phyloP scores from a whole-genome alignment of 1,140 invertebrate species.

The Zaprionus davidi region DNA sequence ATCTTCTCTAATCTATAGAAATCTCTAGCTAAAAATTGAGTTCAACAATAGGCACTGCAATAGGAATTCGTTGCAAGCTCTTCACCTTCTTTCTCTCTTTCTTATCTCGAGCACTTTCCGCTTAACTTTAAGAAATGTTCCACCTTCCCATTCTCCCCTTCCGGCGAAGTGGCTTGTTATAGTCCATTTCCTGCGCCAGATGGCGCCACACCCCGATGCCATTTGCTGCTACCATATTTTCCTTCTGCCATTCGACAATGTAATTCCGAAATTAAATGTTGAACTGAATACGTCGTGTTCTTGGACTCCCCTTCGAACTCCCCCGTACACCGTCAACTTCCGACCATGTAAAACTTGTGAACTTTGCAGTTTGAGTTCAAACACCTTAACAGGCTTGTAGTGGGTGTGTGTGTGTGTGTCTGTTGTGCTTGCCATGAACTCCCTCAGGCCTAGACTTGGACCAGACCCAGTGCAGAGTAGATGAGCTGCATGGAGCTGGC shows the following conservation, averaged over 20 bases:
- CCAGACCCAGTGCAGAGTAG: slow-evolving; percentile 11
- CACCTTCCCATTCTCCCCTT: neutral
- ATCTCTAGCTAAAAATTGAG: neutral
- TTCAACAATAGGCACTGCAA: neutral
- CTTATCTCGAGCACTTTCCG: neutral
- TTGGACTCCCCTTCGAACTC: neutral
- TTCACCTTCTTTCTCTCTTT: neutral
- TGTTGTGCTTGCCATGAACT: slow-evolving; percentile 24
- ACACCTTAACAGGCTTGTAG: slow-evolving; percentile 50
- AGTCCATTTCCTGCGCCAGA: slow-evolving; percentile 11
- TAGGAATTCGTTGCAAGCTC: neutral
- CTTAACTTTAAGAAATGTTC: neutral
- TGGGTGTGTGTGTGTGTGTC: slow-evolving; percentile 12
- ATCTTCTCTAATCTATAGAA: neutral
- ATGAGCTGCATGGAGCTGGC: slow-evolving; percentile 9
- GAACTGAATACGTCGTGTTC: slow-evolving; percentile 26
- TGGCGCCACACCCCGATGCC: slow-evolving; percentile 12
- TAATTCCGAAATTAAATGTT: slow-evolving; percentile 34
- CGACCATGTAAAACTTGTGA: slow-evolving; percentile 52
- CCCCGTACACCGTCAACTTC: slow-evolving; percentile 30
- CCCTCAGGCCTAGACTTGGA: slow-evolving; percentile 48
- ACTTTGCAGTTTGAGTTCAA: slow-evolving; percentile 64
- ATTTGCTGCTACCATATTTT: neutral
- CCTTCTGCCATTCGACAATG: slow-evolving; percentile 6
- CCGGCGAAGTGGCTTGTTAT: slow-evolving; percentile 11